Evolutionary conservation across 2,113 vertebrate genomes (phyloP).

Genomic region (Semnornis frantzii): DNA sequence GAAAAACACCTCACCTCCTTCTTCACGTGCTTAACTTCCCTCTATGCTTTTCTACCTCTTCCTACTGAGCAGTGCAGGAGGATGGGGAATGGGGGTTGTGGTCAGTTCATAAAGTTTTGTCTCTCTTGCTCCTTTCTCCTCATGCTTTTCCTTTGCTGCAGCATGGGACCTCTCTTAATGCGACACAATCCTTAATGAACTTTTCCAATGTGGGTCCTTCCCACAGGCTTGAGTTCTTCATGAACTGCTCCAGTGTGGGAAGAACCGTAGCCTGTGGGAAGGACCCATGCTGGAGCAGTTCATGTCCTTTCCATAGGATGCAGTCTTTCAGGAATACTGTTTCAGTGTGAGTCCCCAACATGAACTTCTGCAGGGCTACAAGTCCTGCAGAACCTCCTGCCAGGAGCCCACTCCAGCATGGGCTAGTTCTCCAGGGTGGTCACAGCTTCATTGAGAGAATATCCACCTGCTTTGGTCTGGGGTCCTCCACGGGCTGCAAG

Average conservation of each 20-base stretch:
- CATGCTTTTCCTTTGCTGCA: background rate
- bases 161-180: background rate
- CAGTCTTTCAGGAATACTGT: background rate
- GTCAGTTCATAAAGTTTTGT: background rate
- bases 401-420: background rate
- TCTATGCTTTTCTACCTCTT: background rate
- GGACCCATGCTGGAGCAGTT: no score
- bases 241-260: no score
- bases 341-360: background rate
- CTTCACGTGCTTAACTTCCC: background rate
- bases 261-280: no score
- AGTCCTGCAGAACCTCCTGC: no score
- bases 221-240: background rate
- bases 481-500: accelerated
- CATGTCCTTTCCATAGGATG: background rate
- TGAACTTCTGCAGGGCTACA: background rate
- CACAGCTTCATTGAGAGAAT: background rate
- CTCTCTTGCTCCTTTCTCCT: background rate
- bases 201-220: background rate
- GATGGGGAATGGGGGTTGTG: background rate
- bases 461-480: background rate
- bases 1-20: background rate
- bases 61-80: background rate
- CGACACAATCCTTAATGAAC: background rate
- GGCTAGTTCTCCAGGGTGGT: background rate